Evolutionary conservation across 2,113 vertebrate species (phyloP).

Genomic region (Ramphastos sulfuratus): DNA sequence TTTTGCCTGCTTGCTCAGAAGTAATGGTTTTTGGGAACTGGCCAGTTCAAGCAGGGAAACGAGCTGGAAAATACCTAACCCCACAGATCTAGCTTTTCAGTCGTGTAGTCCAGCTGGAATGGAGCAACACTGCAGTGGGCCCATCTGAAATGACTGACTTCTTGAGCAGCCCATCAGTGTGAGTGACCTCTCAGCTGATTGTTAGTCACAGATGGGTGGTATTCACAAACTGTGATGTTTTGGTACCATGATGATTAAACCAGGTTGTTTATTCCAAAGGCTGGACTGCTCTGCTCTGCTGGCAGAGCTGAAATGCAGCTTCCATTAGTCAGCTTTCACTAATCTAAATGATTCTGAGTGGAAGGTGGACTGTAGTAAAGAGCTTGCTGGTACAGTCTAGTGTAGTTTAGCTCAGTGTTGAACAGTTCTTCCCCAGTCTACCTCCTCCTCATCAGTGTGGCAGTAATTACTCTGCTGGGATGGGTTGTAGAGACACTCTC

Average conservation of each 20-base stretch:
- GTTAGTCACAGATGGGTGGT: background rate
- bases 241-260: background rate
- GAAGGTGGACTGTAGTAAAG: background rate
- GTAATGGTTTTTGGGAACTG: background rate
- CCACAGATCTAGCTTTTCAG: background rate
- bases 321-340: background rate
- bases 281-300: background rate
- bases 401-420: background rate
- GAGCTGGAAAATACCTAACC: background rate
- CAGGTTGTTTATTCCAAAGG: background rate
- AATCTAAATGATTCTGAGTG: background rate
- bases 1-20: constrained; percentile 9
- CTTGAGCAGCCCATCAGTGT: background rate
- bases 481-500: background rate
- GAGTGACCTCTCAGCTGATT: background rate
- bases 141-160: background rate
- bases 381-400: background rate
- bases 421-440: background rate
- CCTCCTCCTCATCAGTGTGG: background rate
- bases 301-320: background rate
- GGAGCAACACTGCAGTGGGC: background rate
- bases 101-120: background rate
- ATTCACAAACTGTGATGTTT: background rate
- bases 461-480: background rate
- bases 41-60: background rate